Evolutionary conservation across 2,888 invertebrate species (phyloP).

Genomic region (Bimastos eiseni): DNA sequence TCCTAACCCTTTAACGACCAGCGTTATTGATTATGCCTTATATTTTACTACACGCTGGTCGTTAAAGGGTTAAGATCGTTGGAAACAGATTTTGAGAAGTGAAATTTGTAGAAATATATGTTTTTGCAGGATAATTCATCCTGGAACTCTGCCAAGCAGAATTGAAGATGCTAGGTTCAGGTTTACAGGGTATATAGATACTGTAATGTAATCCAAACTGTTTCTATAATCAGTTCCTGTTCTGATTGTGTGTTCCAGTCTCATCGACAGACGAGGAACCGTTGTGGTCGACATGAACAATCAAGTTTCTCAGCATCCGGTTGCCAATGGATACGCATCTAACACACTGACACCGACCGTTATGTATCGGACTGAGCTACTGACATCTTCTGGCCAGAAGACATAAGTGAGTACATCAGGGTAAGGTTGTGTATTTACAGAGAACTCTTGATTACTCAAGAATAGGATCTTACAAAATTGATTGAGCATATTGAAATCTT

Average conservation of each 20-base stretch:
- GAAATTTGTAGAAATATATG: not conserved
- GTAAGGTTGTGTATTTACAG: not conserved
- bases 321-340: slow-evolving; percentile 20
- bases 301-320: not conserved
- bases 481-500: too few species aligned
- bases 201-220: not conserved
- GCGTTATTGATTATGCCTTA: too few species aligned
- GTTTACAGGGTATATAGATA: not conserved
- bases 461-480: too few species aligned
- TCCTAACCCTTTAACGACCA: too few species aligned
- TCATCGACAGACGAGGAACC: slow-evolving; percentile 26
- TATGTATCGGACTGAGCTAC: slow-evolving; percentile 10
- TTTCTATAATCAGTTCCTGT: not conserved
- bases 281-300: slow-evolving; percentile 23
- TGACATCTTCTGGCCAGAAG: slow-evolving; percentile 19
- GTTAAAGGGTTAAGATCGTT: too few species aligned
- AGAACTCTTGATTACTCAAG: not conserved
- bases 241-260: not conserved
- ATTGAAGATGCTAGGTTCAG: not conserved
- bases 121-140: not conserved
- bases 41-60: too few species aligned
- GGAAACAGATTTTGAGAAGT: not conserved
- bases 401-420: not conserved
- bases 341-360: slow-evolving; percentile 13
- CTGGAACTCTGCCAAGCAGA: not conserved